phyloP scores from a whole-genome alignment of 2,888 invertebrate genomes.

The Nemurella pictetii region DNA sequence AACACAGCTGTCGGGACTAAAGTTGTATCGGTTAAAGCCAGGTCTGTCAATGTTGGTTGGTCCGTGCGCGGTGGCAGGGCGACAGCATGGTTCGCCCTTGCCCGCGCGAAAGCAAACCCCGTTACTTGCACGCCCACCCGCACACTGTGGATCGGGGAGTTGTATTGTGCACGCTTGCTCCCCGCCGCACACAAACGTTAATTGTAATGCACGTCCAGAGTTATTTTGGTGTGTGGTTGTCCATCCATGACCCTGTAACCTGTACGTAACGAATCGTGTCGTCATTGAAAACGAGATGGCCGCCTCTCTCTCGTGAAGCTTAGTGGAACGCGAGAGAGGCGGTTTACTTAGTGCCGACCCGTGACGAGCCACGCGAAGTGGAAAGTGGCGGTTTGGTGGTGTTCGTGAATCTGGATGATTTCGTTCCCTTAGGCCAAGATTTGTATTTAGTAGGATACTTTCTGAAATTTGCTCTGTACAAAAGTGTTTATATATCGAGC shows the following conservation, averaged over 20 bases:
- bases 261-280: slow-evolving; percentile 24
- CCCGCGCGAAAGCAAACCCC: slow-evolving; percentile 32
- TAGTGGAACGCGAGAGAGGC: neutral
- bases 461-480: no score
- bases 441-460: no score
- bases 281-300: neutral
- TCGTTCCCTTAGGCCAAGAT: no score
- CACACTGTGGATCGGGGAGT: slow-evolving; percentile 42
- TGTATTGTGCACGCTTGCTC: slow-evolving; percentile 43
- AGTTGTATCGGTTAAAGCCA: slow-evolving; percentile 98
- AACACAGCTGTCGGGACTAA: slow-evolving; percentile 97
- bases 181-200: slow-evolving; percentile 38
- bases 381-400: neutral
- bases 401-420: no score
- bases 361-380: neutral
- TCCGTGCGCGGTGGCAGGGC: slow-evolving; percentile 39
- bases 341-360: neutral
- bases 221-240: slow-evolving; percentile 46
- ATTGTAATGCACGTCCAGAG: slow-evolving; percentile 44
- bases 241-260: slow-evolving; percentile 43
- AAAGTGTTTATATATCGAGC: neutral
- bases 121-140: slow-evolving; percentile 40
- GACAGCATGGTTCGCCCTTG: neutral
- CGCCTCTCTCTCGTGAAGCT: neutral
- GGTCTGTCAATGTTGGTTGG: slow-evolving; percentile 69